These are phyloP conservation scores for Eupeodes corollae DNA, from an alignment of 1,140 invertebrate species.

Conservation along the genomic window DNA sequence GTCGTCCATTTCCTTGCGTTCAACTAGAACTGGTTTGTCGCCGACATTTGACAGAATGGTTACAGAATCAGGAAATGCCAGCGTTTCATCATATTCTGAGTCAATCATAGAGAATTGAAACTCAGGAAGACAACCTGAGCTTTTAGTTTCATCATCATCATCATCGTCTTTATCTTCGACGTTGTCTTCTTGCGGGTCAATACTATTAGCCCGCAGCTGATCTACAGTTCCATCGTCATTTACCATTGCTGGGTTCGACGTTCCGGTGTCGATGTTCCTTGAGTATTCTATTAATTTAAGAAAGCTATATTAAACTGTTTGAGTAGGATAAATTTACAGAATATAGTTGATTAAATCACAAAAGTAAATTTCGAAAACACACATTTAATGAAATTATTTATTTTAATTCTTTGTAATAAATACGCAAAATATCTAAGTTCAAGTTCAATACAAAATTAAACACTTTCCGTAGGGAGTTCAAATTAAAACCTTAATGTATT, in stretches of 20 bases:
- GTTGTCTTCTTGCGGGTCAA: constrained; percentile 11
- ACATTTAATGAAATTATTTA: no score
- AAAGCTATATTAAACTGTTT: no score
- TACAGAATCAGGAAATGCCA: constrained; percentile 47
- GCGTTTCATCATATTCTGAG: constrained; percentile 50
- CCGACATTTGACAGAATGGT: constrained; percentile 43
- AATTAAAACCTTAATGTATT: no score
- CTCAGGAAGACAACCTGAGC: constrained; percentile 25
- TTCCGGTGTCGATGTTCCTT: background rate
- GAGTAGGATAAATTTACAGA: no score
- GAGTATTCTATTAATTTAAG: no score
- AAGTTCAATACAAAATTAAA: no score
- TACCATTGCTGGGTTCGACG: background rate
- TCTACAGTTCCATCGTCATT: background rate
- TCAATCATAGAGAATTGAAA: constrained; percentile 38
- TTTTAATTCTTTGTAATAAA: no score
- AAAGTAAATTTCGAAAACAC: no score
- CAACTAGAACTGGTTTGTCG: constrained; percentile 39
- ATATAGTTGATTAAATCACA: no score
- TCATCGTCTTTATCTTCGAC: constrained; percentile 3
- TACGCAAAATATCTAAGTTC: no score
- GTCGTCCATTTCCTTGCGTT: constrained; percentile 30
- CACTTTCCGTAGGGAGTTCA: no score
- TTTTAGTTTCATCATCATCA: constrained; percentile 5
- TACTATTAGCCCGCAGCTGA: background rate